Conservation (phyloP, 2,888 invertebrate genomes). For the Mayetiola destructor region DNA sequence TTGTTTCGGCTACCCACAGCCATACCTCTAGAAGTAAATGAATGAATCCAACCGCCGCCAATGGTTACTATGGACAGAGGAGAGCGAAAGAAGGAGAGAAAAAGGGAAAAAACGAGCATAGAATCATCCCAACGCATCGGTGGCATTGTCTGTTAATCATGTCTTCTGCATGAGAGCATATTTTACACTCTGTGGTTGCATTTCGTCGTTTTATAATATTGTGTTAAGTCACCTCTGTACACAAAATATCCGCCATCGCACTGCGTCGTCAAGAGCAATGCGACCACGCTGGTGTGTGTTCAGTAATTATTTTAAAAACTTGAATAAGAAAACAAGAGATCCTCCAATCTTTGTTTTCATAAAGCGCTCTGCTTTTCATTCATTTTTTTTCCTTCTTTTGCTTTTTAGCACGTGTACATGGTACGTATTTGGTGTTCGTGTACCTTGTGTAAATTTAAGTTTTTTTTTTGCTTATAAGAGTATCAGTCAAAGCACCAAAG, state of each 20-base stretch:
- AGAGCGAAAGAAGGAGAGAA: too few species aligned
- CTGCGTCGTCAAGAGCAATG: background rate
- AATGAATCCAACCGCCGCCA: too few species aligned
- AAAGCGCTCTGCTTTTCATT: background rate
- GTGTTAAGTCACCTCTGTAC: background rate
- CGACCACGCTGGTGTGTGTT: background rate
- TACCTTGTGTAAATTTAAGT: background rate
- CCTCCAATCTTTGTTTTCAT: background rate
- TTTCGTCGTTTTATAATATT: background rate
- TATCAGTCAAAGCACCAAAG: background rate
- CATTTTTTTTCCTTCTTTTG: background rate
- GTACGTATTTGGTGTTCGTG: background rate
- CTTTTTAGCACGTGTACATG: constrained; percentile 5
- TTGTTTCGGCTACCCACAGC: background rate
- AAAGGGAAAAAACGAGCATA: too few species aligned
- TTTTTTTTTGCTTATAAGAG: background rate
- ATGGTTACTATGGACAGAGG: too few species aligned
- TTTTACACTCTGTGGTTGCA: constrained; percentile 13
- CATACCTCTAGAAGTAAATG: too few species aligned
- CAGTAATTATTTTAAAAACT: constrained; percentile 11
- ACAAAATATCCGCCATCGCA: background rate
- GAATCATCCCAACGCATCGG: background rate
- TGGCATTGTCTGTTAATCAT: constrained; percentile 15
- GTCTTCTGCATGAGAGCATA: constrained; percentile 15
- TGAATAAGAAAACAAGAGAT: constrained; percentile 5